phyloP scores from a whole-genome alignment of 2,888 invertebrate species.

The Eledone cirrhosa region DNA sequence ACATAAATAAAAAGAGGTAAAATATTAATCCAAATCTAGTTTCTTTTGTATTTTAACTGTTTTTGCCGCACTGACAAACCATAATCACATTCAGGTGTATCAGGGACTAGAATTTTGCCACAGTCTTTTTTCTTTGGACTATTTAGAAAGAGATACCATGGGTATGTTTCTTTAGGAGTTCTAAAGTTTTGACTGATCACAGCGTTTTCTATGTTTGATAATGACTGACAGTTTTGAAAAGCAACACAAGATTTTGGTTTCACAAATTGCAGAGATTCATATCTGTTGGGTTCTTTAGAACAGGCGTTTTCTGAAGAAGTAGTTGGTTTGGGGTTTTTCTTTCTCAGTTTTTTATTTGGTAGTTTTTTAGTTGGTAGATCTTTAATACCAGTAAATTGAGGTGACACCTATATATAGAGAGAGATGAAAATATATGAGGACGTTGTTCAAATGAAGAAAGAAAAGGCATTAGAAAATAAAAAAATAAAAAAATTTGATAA shows the following conservation, averaged over 20 bases:
- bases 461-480: too few species aligned
- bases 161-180: background rate
- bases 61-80: constrained; percentile 42
- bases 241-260: too few species aligned
- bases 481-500: too few species aligned
- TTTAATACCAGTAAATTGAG: background rate
- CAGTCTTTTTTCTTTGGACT: background rate
- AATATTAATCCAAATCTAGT: too few species aligned
- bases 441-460: too few species aligned
- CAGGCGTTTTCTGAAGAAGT: background rate
- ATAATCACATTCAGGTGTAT: constrained; percentile 50
- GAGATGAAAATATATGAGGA: background rate
- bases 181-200: background rate
- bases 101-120: constrained; percentile 41
- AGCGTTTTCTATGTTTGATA: background rate
- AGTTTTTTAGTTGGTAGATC: background rate
- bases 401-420: background rate
- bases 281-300: background rate
- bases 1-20: too few species aligned
- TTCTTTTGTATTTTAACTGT: constrained; percentile 33
- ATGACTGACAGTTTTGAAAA: constrained; percentile 3
- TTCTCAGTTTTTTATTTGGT: background rate
- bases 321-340: background rate
- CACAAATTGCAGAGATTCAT: background rate
- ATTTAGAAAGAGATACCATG: background rate